Evolutionary conservation across 1,140 invertebrate genomes (phyloP).

Genomic region (Diabrotica virgifera): DNA sequence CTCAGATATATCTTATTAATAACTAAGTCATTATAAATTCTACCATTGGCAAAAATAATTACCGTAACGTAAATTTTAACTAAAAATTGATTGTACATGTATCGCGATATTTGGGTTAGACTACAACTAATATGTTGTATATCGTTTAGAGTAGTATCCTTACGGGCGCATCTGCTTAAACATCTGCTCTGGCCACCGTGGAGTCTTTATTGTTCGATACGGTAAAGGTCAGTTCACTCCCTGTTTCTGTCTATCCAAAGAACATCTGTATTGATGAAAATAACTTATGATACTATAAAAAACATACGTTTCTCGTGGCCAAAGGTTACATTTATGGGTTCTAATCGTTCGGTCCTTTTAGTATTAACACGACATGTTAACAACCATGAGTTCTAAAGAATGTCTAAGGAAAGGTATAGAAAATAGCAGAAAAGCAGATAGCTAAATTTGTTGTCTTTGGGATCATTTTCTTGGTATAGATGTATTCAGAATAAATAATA

Average conservation of each 20-base stretch:
- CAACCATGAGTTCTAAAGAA: no score
- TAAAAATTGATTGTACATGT: neutral
- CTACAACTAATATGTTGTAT: neutral
- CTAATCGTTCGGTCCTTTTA: neutral
- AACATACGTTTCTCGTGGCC: neutral
- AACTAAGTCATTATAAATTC: no score
- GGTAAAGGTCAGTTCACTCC: neutral
- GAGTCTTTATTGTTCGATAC: neutral
- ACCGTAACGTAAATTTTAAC: no score
- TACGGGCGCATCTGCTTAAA: neutral
- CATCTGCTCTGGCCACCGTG: neutral
- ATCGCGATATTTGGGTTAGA: neutral
- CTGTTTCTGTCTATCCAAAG: neutral
- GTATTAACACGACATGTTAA: no score
- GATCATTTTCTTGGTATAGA: no score
- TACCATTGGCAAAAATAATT: no score
- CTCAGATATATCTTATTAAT: no score
- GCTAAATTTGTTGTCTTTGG: no score
- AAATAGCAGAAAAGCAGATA: no score
- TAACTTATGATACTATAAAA: neutral
- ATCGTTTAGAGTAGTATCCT: neutral
- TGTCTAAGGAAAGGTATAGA: no score
- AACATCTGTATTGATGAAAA: slow-evolving; percentile 3
- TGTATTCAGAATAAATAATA: no score
- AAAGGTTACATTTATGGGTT: neutral